Percentiles rank a stretch among this genome's conserved stretches.
Evolutionary conservation across 2,797 vertebrate genomes (phyloP).

Genomic region (Melopsittacus undulatus): DNA sequence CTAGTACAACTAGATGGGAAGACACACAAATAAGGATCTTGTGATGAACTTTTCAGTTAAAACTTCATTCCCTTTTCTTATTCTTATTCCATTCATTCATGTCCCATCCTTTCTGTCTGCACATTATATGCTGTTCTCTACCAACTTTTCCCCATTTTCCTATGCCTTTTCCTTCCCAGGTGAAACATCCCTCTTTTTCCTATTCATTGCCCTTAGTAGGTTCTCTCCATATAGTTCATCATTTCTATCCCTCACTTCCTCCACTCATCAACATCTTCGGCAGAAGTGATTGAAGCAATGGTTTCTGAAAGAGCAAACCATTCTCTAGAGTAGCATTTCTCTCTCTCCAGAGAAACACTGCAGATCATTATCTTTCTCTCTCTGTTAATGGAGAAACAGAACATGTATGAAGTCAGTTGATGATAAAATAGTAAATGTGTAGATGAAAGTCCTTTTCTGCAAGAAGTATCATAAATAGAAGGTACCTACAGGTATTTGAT

Average conservation of each 20-base stretch:
- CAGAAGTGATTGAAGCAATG: constrained; percentile 3
- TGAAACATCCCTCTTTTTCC: constrained; percentile 27
- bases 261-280: background rate
- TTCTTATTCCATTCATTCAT: background rate
- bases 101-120: background rate
- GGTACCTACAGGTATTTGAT: background rate
- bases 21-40: background rate
- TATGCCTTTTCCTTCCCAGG: background rate
- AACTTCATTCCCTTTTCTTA: background rate
- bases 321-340: background rate
- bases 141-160: background rate
- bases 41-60: background rate
- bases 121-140: background rate
- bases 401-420: background rate
- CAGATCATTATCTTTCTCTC: background rate
- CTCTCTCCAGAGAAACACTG: background rate
- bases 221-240: background rate
- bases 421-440: background rate
- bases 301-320: constrained; percentile 31
- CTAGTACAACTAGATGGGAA: background rate
- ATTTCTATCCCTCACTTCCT: constrained; percentile 1
- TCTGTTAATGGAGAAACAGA: constrained; percentile 30
- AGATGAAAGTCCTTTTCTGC: constrained; percentile 20
- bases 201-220: background rate
- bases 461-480: background rate